Percentiles rank a stretch among this genome's conserved stretches.
Evolutionary conservation across 2,797 vertebrate genomes (phyloP).

Genomic region (Bradypodion ventrale): DNA sequence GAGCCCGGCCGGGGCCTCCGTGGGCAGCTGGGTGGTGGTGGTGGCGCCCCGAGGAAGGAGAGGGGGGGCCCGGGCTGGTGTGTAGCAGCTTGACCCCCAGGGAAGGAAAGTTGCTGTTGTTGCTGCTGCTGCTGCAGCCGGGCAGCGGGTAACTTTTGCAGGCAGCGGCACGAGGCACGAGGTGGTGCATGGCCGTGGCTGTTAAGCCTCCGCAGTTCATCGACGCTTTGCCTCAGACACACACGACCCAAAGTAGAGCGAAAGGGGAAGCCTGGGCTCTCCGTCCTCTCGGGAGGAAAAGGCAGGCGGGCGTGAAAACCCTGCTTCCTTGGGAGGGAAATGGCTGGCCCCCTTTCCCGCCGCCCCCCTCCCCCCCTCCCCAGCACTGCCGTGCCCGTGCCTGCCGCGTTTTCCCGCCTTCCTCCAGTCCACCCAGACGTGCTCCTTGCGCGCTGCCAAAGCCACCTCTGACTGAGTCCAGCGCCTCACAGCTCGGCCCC

Average conservation of each 20-base stretch:
- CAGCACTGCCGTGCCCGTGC: not conserved
- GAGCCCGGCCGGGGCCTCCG: not conserved
- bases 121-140: constrained; percentile 26
- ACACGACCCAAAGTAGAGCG: not conserved
- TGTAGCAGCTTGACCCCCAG: constrained; percentile 14
- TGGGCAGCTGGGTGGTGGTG: not conserved
- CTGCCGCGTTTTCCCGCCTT: not conserved
- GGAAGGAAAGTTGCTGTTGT: not conserved
- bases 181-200: constrained; percentile 25
- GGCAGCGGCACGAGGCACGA: not conserved
- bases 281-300: not conserved
- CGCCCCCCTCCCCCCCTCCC: too few species aligned
- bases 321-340: not conserved
- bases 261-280: too few species aligned
- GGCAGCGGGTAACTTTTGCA: constrained; percentile 69
- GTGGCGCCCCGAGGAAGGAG: constrained; percentile 50
- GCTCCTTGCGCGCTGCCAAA: constrained; percentile 29
- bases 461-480: constrained; percentile 82
- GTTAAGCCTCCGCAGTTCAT: constrained; percentile 42
- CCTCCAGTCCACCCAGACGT: constrained; percentile 20
- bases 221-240: too few species aligned
- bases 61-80: constrained; percentile 23
- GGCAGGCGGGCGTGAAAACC: not conserved
- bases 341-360: constrained; percentile 23
- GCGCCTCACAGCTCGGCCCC: constrained; percentile 83